Evolutionary conservation across 2,888 invertebrate genomes (phyloP).

Genomic region (Pomacea canaliculata): DNA sequence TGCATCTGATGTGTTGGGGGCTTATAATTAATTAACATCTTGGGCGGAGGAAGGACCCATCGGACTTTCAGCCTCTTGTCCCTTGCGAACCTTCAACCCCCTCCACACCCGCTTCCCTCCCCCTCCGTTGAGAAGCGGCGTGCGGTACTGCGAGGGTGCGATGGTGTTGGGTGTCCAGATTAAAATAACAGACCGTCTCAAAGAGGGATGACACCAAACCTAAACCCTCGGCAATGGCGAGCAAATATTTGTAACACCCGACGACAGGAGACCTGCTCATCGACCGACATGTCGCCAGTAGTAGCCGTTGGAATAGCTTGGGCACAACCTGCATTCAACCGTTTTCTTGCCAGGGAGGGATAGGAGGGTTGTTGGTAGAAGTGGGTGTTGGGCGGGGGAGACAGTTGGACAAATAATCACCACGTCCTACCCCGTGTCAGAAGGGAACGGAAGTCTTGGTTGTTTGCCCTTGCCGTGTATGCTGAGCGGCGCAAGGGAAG

Average conservation of each 20-base stretch:
- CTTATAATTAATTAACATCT: too few relatives aligned
- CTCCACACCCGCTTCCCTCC: too few relatives aligned
- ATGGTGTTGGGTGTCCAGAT: slow-evolving; percentile 1
- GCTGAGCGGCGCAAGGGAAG: neutral
- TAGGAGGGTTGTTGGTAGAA: too few relatives aligned
- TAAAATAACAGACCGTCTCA: slow-evolving; percentile 1
- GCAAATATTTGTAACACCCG: neutral
- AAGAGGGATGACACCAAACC: neutral
- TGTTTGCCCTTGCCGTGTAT: neutral
- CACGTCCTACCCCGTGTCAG: neutral
- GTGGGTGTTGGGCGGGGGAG: too few relatives aligned
- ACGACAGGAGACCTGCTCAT: neutral
- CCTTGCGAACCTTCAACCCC: too few relatives aligned
- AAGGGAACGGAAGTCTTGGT: neutral
- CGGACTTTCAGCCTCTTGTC: neutral
- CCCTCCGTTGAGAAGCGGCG: neutral
- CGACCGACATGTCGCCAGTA: neutral
- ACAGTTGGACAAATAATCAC: too few relatives aligned
- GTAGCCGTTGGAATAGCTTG: too few relatives aligned
- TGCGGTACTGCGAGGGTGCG: neutral
- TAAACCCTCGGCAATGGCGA: neutral
- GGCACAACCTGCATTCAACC: too few relatives aligned
- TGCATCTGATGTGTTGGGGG: too few relatives aligned
- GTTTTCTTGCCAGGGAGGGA: too few relatives aligned
- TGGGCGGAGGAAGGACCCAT: too few relatives aligned